Percentiles rank a stretch among this genome's conserved stretches.
These are phyloP conservation scores for Microplitis deprimator DNA, from an alignment of 2,888 invertebrate genomes.

Conservation along the genomic window DNA sequence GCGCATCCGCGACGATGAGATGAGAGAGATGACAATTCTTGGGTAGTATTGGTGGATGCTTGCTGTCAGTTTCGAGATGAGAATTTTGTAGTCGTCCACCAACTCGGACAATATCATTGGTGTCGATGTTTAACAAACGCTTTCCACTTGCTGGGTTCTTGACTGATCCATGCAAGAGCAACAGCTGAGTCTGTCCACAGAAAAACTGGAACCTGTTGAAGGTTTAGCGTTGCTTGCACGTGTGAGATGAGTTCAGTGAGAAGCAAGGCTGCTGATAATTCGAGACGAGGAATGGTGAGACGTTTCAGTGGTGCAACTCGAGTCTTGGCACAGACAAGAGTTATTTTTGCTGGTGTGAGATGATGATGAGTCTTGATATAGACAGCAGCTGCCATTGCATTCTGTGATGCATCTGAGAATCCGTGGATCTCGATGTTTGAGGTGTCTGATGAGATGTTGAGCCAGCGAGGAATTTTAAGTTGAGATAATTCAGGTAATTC, in stretches of 20 bases:
- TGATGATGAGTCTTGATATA: slow-evolving; percentile 34
- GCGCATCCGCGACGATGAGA: slow-evolving; percentile 40
- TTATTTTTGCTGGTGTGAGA: slow-evolving; percentile 18
- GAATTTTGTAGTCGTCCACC: slow-evolving; percentile 42
- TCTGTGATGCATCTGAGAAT: slow-evolving; percentile 51
- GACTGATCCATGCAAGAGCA: no score
- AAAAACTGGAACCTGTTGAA: no score
- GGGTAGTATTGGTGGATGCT: slow-evolving; percentile 40
- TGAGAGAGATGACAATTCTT: slow-evolving; percentile 18
- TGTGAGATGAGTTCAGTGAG: no score
- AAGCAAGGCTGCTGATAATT: no score
- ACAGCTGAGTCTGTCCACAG: no score
- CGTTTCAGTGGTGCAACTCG: slow-evolving; percentile 49
- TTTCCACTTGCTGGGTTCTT: no score
- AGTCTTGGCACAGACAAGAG: slow-evolving; percentile 42
- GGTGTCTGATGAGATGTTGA: slow-evolving; percentile 5
- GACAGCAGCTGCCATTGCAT: slow-evolving; percentile 47
- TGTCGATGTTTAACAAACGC: no score
- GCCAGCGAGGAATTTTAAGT: slow-evolving; percentile 33
- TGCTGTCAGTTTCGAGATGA: slow-evolving; percentile 25
- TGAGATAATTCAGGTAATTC: no score
- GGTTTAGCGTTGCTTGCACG: no score
- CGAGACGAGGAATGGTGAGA: no score
- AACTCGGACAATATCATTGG: slow-evolving; percentile 20
- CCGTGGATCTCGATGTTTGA: slow-evolving; percentile 43